phyloP scores from a whole-genome alignment of 2,113 vertebrate species.

The Phyllostomus discolor region DNA sequence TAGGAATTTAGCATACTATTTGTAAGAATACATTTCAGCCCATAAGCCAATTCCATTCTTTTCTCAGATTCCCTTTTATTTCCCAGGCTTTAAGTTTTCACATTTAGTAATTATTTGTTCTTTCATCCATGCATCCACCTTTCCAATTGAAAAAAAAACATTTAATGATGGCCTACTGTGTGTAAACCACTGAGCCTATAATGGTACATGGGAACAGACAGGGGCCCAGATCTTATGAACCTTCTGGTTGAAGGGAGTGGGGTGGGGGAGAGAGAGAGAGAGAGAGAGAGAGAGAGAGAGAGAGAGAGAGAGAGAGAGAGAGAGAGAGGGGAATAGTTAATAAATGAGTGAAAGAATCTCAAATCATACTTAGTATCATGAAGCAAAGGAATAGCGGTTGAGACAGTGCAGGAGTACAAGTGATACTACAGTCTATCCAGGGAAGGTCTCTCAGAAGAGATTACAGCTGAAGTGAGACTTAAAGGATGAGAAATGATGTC shows the following conservation, averaged over 20 bases:
- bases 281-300: too few relatives aligned
- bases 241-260: background rate
- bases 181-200: rapidly evolving
- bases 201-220: background rate
- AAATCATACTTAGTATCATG: too few relatives aligned
- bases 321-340: background rate
- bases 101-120: background rate
- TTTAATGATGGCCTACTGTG: background rate
- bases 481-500: background rate
- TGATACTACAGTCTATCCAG: background rate
- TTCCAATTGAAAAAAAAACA: background rate
- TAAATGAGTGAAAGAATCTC: background rate
- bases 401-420: background rate
- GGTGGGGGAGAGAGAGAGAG: too few relatives aligned
- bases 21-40: background rate
- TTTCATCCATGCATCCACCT: background rate
- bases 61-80: background rate
- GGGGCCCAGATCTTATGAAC: background rate
- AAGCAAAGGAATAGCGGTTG: background rate
- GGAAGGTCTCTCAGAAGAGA: background rate
- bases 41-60: background rate
- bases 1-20: background rate
- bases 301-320: background rate
- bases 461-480: background rate
- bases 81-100: background rate